Conservation (phyloP, 1,140 invertebrate species). For the Tetranychus urticae region DNA sequence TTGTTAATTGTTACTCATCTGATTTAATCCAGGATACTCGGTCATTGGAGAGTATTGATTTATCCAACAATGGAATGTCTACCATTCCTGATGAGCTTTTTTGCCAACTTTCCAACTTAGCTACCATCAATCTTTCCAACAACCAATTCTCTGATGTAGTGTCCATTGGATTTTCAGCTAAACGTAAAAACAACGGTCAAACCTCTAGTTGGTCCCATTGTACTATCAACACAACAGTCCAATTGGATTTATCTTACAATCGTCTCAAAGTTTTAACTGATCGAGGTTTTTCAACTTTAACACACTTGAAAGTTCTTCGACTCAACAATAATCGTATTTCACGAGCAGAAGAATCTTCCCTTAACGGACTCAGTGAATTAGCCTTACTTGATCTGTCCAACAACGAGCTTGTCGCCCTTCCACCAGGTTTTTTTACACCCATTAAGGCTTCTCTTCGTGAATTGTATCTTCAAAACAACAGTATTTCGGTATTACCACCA, state of each 20-base stretch:
- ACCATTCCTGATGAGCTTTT: conserved; percentile 20
- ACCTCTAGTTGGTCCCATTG: neutral
- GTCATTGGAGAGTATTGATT: conserved; percentile 33
- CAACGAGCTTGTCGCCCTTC: conserved; percentile 47
- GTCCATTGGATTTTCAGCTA: conserved; percentile 37
- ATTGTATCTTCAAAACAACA: conserved; percentile 65
- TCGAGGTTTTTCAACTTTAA: conserved; percentile 9
- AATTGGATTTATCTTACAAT: conserved; percentile 48
- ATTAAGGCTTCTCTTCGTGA: conserved; percentile 56
- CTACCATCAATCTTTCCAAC: conserved; percentile 52
- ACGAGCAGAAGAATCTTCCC: conserved; percentile 47
- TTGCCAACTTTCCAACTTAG: conserved; percentile 47
- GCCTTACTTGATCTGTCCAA: conserved; percentile 55
- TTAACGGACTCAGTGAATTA: conserved; percentile 44
- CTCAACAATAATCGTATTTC: conserved; percentile 56
- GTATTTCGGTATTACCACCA: conserved; percentile 44
- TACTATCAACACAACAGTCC: conserved; percentile 24
- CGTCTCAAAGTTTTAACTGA: conserved; percentile 36
- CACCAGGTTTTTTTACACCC: conserved; percentile 41
- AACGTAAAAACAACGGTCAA: neutral
- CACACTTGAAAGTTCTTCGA: conserved; percentile 28
- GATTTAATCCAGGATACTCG: conserved; percentile 29
- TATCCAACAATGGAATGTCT: conserved; percentile 11
- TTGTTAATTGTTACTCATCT: neutral
- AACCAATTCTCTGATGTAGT: conserved; percentile 48